A percentile compares a stretch with the other conserved stretches of the same genome.
Conservation (phyloP, 2,888 invertebrate species). For the Argyra leucocephala region DNA sequence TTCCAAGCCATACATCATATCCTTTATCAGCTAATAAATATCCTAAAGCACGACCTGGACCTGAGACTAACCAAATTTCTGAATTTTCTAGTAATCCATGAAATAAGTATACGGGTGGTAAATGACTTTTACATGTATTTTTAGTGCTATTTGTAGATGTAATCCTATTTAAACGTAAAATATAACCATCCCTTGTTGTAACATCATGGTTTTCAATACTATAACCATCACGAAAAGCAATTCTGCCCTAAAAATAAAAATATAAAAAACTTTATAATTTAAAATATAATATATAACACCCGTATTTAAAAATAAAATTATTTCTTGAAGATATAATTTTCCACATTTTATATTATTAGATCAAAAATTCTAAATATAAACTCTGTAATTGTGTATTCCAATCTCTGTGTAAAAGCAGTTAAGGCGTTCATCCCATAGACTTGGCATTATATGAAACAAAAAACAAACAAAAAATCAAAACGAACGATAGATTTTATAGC, state of each 20-base stretch:
- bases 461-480: no score
- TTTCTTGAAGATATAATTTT: no score
- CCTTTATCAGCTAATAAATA: slow-evolving; percentile 53
- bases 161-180: slow-evolving; percentile 37
- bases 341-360: no score
- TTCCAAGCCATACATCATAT: slow-evolving; percentile 74
- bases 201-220: slow-evolving; percentile 52
- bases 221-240: slow-evolving; percentile 32
- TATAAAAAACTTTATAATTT: neutral
- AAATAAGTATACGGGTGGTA: slow-evolving; percentile 9
- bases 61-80: neutral
- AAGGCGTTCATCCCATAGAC: no score
- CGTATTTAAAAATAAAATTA: no score
- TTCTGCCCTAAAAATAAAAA: neutral
- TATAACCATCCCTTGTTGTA: slow-evolving; percentile 40
- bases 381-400: no score
- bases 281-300: neutral
- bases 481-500: no score
- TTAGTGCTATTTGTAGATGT: slow-evolving; percentile 25
- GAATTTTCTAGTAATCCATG: slow-evolving; percentile 5
- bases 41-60: slow-evolving; percentile 11
- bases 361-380: no score
- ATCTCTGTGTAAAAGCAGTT: no score
- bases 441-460: no score
- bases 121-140: neutral